Conservation (phyloP, 1,140 invertebrate species). For the Aphelinus certus region DNA sequence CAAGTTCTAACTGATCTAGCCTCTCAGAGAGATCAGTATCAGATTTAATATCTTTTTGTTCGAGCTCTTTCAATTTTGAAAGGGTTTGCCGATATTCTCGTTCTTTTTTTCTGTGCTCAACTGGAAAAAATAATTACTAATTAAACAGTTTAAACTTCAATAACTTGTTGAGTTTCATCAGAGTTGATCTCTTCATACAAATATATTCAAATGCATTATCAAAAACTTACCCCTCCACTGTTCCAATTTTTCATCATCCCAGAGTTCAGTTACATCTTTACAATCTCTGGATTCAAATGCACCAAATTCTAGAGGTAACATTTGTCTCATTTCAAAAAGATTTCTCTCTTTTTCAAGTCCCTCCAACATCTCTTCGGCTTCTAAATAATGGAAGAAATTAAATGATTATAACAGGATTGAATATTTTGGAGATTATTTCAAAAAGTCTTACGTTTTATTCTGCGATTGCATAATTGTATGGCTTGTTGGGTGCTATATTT, state of each 20-base stretch:
- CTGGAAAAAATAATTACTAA: constrained; percentile 49
- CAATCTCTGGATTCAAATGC: constrained; percentile 55
- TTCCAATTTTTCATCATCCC: constrained; percentile 67
- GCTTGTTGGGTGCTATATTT: constrained; percentile 75
- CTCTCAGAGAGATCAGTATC: constrained; percentile 65
- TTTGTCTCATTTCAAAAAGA: constrained; percentile 60
- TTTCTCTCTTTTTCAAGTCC: constrained; percentile 64
- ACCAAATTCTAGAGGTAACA: constrained; percentile 55
- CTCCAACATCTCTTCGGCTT: constrained; percentile 64
- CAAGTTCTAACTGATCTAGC: constrained; percentile 67
- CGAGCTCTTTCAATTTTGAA: constrained; percentile 52
- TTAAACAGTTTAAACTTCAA: constrained; percentile 28
- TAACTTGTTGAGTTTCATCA: neutral
- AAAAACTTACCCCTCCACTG: constrained; percentile 65
- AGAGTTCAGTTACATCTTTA: constrained; percentile 68
- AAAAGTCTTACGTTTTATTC: constrained; percentile 68
- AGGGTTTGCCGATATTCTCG: constrained; percentile 64
- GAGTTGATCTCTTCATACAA: neutral
- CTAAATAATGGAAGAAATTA: constrained; percentile 46
- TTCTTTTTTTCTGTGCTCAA: constrained; percentile 65
- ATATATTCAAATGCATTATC: constrained; percentile 29
- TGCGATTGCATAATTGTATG: constrained; percentile 68
- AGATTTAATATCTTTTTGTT: constrained; percentile 52
- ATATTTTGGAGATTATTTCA: constrained; percentile 8
- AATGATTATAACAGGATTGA: constrained; percentile 24